Base-by-base conservation (phyloP, 1,140 invertebrate species). In the Wasmannia auropunctata region DNA sequence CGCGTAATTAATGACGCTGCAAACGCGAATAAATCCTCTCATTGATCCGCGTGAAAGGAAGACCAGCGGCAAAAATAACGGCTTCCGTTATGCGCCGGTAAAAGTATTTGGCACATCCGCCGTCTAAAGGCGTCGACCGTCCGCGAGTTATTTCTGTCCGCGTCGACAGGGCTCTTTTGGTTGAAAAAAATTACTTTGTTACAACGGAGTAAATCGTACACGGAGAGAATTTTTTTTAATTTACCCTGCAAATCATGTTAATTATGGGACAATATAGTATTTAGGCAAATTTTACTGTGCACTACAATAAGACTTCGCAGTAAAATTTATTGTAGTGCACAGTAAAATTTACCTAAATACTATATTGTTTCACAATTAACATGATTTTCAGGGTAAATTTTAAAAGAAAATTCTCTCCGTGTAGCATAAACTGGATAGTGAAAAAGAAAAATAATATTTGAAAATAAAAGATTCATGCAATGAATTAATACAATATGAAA, bases 101-200 rank as follows among this genome's bases (percentile, higher is more conserved):
- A 46, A 86, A 85, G 84, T 89, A 89, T 88, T 88, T 90, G 86
- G 85, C 87, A 86, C 75, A 87, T 91, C 85, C 87, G 91, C 69
- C 85, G 65, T 83, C 89, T 90, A 85, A 85, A 90, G 87, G 69
- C 70, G 70, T 60, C 58, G 86, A 10, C 34, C 40, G 62, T 62
- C 8, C 37, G 54, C 58, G 11, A 58, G 79, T 83, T 83, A 83
- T 72, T 83, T 74, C 37, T 83, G 67, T 58, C 37, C 34, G 14
- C n/a, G 67, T 46, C 40, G 67, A 72, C 34, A 25, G 8, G 6
- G 37, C 51, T 43, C 6, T 56, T 63, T 19, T 67, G 28, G 22
- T 58, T 19, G 51, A 43, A 72, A 58, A 54, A 54, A 83, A 60
- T 46, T 25, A 46, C n/a, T 46, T 83, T 37, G 19, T 46, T 37